These are phyloP conservation scores for Magallana nippona DNA, from an alignment of 2,888 invertebrate genomes.

Conservation along the genomic window DNA sequence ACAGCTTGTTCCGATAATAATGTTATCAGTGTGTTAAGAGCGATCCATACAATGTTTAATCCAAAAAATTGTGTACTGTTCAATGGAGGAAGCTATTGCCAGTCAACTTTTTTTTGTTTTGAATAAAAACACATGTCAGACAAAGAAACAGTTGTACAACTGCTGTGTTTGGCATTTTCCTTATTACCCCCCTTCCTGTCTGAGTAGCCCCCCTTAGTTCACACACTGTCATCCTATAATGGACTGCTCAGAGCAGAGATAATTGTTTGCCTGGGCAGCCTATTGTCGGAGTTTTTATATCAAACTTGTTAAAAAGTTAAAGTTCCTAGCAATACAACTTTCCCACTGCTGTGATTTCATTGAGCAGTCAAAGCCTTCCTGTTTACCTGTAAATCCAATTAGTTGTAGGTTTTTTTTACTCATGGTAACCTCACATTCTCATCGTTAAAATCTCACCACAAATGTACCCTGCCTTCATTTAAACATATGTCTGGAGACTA, in stretches of 20 bases:
- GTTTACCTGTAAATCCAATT: conserved; percentile 22
- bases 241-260: neutral
- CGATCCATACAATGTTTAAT: neutral
- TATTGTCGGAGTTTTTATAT: conserved; percentile 2
- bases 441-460: conserved; percentile 11
- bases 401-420: conserved; percentile 13
- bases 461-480: neutral
- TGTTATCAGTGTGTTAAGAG: neutral
- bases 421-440: neutral
- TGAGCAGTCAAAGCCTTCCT: neutral
- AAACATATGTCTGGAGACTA: neutral
- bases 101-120: too few species aligned
- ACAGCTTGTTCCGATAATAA: conserved; percentile 9
- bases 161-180: too few species aligned
- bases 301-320: conserved; percentile 5
- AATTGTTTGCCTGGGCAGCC: neutral
- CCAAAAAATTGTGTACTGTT: neutral
- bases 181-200: too few species aligned
- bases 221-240: neutral
- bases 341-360: neutral
- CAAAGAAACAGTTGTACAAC: too few species aligned
- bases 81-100: neutral
- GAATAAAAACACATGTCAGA: too few species aligned
- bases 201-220: too few species aligned
- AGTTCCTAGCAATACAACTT: conserved; percentile 10